Evolutionary conservation across 2,888 invertebrate genomes (phyloP), one percentile per base, ranked within the genome.

Genomic region (Rhaphigaster nebulosa): DNA sequence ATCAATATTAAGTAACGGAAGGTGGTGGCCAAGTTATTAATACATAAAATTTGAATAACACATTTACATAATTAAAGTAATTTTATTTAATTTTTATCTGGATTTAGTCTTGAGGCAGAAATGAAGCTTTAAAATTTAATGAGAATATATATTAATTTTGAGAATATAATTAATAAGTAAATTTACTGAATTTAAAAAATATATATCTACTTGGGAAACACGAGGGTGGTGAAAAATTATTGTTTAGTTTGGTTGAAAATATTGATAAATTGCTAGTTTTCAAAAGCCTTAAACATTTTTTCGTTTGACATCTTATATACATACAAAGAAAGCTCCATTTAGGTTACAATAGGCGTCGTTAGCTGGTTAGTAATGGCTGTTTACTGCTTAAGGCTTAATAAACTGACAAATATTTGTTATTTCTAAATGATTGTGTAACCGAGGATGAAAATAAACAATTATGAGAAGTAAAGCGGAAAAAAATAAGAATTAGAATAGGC

Each of bases 361-460:
- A 45, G 84, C 6, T 80, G 38, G 15, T 45, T 80, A 2, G 26
- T 26, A 10, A 26, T 26, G 41, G n/a, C 8, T 84, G 84, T 84
- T 84, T 84, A 84, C 84, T 45, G 4, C 84, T 45, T 84, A n/a
- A 38, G 38, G 38, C 70, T 20, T 38, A 38, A 34, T 76, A 76
- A 76, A 38, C 70, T 76, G 70, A 76, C 34, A 34, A 20, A 76
- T 76, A 76, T 76, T 76, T 76, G 34, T 76, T 76, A 38, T 76
- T 76, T 34, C 20, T 38, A 76, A 76, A 76, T 34, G 34, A 34
- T 34, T 65, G 29, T 65, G 65, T 29, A 65, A 65, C 34, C 70
- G 18, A 38, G 20, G 10, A 38, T 76, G 70, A 34, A 18, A 8
- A 6, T 29, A 34, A 65, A 65, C 13, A 65, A 65, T 65, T 1